Percentiles rank a stretch among this genome's conserved stretches.
phyloP scores from a whole-genome alignment of 2,113 vertebrate species.

The Acanthochromis polyacanthus region DNA sequence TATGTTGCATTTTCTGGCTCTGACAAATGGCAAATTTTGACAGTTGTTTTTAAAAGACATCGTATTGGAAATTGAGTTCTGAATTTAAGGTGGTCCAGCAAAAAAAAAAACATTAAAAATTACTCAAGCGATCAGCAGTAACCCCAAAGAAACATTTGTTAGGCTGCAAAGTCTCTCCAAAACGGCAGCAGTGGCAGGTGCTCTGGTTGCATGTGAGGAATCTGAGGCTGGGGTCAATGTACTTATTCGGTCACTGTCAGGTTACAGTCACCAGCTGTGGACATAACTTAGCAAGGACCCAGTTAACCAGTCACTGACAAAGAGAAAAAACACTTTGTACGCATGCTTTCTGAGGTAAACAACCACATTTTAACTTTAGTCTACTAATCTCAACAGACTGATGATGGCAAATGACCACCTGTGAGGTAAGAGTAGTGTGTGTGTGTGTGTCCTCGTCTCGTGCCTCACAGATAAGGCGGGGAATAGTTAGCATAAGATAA shows the following conservation, averaged over 20 bases:
- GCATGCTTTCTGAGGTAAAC: background rate
- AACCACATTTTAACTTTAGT: background rate
- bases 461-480: constrained; percentile 52
- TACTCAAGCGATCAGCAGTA: constrained; percentile 14
- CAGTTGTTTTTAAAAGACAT: too few species aligned
- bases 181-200: constrained; percentile 61
- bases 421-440: background rate
- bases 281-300: constrained; percentile 8
- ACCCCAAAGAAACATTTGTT: constrained; percentile 22
- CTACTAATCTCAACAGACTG: background rate
- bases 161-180: constrained; percentile 18
- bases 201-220: constrained; percentile 34
- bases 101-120: background rate
- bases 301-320: constrained; percentile 2
- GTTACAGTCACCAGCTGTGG: constrained; percentile 33
- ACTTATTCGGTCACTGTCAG: constrained; percentile 53
- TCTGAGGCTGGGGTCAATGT: constrained; percentile 48
- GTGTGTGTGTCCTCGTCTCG: constrained; percentile 12
- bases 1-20: too few species aligned
- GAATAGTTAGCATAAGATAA: constrained; percentile 43
- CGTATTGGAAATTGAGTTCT: background rate
- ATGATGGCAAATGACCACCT: background rate
- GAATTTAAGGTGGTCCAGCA: background rate
- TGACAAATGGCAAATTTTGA: too few species aligned
- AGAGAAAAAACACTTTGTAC: background rate